Conservation (phyloP, 2,888 invertebrate species). For the Margaritifera margaritifera region DNA sequence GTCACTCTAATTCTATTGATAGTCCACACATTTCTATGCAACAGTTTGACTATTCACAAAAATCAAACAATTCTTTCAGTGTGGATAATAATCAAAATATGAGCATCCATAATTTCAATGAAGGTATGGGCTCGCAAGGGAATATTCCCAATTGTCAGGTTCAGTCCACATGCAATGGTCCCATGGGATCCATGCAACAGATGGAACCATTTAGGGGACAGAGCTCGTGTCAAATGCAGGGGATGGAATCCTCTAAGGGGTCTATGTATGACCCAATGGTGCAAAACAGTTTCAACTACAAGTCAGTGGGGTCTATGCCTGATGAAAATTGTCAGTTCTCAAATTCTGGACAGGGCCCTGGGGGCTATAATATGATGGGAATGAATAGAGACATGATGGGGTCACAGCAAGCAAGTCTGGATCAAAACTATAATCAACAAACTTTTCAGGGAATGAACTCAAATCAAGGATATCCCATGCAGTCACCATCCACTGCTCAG, state of each 20-base stretch:
- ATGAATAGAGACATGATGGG: slow-evolving; percentile 44
- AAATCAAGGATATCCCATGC: slow-evolving; percentile 19
- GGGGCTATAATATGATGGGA: slow-evolving; percentile 47
- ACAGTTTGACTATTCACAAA: slow-evolving; percentile 45
- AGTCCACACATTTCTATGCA: slow-evolving; percentile 36
- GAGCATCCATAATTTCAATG: slow-evolving; percentile 43
- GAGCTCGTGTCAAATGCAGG: slow-evolving; percentile 33
- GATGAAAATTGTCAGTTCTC: slow-evolving; percentile 33
- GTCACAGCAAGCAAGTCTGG: slow-evolving; percentile 28
- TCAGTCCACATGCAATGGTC: slow-evolving; percentile 36
- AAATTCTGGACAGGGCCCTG: slow-evolving; percentile 32
- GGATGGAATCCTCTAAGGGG: slow-evolving; percentile 31
- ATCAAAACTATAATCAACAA: slow-evolving; percentile 36
- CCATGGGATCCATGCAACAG: slow-evolving; percentile 43
- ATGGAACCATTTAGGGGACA: slow-evolving; percentile 37
- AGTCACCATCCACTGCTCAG: slow-evolving; percentile 9
- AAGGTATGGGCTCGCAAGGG: slow-evolving; percentile 35
- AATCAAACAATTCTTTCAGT: slow-evolving; percentile 37
- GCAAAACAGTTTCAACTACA: slow-evolving; percentile 34
- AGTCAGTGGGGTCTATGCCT: slow-evolving; percentile 5
- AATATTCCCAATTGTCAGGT: slow-evolving; percentile 39
- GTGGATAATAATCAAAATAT: slow-evolving; percentile 57
- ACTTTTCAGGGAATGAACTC: slow-evolving; percentile 32
- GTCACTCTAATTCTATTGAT: neutral
- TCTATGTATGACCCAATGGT: slow-evolving; percentile 34